Percentiles rank a stretch among this genome's conserved stretches.
These are phyloP conservation scores for Sciurus niger DNA, from an alignment of 2,113 vertebrate species.

Conservation along the genomic window DNA sequence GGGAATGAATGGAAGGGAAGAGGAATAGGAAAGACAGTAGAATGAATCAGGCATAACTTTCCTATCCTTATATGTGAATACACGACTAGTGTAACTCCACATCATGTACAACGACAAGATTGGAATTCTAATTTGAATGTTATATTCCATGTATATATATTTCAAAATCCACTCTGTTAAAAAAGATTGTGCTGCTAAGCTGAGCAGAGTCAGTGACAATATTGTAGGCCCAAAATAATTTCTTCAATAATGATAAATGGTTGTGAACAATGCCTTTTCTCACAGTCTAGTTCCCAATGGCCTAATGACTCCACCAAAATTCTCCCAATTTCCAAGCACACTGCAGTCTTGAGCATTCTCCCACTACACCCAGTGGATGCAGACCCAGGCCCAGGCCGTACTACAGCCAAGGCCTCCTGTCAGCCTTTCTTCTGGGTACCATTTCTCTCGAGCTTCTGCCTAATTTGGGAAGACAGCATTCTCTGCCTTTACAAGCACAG, in stretches of 20 bases:
- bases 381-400: neutral
- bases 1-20: too few relatives aligned
- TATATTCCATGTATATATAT: too few relatives aligned
- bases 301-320: conserved; percentile 4
- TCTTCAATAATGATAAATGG: neutral
- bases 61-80: too few relatives aligned
- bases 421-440: neutral
- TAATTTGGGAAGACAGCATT: neutral
- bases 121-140: too few relatives aligned
- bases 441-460: neutral
- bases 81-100: too few relatives aligned
- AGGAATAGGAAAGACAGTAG: too few relatives aligned
- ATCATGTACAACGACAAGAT: too few relatives aligned
- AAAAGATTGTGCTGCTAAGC: conserved; percentile 24
- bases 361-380: neutral
- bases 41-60: too few relatives aligned
- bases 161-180: too few relatives aligned
- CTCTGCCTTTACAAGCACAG: neutral
- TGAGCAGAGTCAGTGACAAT: conserved; percentile 44
- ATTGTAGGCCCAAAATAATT: conserved; percentile 21
- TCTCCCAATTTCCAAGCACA: neutral
- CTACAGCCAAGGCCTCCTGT: neutral
- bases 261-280: conserved; percentile 18
- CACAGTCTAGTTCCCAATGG: neutral
- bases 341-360: neutral